Conservation (phyloP, 2,888 invertebrate genomes). For the Diabrotica balteata region DNA sequence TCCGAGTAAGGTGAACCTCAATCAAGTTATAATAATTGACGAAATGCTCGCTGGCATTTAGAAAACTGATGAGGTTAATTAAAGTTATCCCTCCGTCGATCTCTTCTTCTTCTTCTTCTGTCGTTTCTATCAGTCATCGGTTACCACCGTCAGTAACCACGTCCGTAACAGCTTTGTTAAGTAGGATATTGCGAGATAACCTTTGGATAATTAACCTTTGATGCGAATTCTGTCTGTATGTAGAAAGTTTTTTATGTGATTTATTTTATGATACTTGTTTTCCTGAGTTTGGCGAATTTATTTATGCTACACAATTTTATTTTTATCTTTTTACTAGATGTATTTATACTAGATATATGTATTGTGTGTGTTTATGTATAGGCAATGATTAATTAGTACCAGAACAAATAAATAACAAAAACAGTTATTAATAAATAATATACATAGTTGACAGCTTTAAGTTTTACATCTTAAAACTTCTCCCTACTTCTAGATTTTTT, state of each 20-base stretch:
- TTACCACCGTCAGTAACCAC: constrained; percentile 19
- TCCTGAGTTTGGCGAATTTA: too few species aligned
- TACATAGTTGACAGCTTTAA: too few species aligned
- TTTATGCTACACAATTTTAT: too few species aligned
- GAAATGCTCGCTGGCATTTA: constrained; percentile 27
- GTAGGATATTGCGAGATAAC: constrained; percentile 22
- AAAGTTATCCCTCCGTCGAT: constrained; percentile 29
- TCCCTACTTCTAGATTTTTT: too few species aligned
- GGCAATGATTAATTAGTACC: too few species aligned
- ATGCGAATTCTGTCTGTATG: constrained; percentile 4
- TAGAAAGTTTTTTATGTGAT: background rate
- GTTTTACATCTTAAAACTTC: too few species aligned
- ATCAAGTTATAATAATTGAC: constrained; percentile 28
- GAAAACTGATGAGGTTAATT: constrained; percentile 36
- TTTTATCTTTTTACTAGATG: too few species aligned
- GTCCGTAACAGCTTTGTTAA: constrained; percentile 26
- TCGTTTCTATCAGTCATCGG: constrained; percentile 31
- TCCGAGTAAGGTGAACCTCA: constrained; percentile 24
- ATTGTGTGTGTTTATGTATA: too few species aligned
- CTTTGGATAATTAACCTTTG: constrained; percentile 17
- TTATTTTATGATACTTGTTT: too few species aligned
- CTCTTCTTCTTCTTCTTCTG: constrained; percentile 17
- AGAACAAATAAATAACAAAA: too few species aligned
- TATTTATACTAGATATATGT: too few species aligned
- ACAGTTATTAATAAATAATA: too few species aligned